Evolutionary conservation across 1,140 invertebrate species (phyloP).

Genomic region (Caenorhabditis briggsae): DNA sequence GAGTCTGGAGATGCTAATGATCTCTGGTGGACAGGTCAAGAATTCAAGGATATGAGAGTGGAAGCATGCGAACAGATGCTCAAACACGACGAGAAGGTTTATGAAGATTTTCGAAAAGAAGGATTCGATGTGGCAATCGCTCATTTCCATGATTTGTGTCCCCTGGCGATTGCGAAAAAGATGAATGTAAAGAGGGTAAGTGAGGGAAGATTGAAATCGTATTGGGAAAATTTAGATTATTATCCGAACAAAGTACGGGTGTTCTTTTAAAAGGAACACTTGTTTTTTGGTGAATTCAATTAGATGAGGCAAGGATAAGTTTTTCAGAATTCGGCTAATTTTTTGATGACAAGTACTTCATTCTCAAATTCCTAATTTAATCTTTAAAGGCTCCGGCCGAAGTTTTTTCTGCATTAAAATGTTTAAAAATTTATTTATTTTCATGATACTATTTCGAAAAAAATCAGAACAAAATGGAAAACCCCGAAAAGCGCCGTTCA

Average conservation of each 20-base stretch:
- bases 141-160: conserved; percentile 77
- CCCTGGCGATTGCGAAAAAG: conserved; percentile 71
- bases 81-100: conserved; percentile 41
- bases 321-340: not conserved
- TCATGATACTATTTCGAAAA: no score
- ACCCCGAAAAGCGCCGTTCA: no score
- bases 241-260: not conserved
- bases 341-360: no score
- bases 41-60: conserved; percentile 75
- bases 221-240: not conserved
- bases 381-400: no score
- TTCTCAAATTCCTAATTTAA: no score
- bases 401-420: no score
- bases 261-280: not conserved
- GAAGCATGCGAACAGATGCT: conserved; percentile 78
- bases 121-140: conserved; percentile 76
- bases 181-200: conserved; percentile 69
- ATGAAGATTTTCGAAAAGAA: conserved; percentile 64
- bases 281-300: not conserved
- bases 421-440: no score
- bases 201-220: conserved; percentile 50
- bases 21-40: conserved; percentile 77
- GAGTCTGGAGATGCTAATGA: conserved; percentile 75
- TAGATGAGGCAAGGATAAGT: not conserved
- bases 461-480: no score